phyloP scores from a whole-genome alignment of 1,140 invertebrate species.

The Trachymyrmex septentrionalis region DNA sequence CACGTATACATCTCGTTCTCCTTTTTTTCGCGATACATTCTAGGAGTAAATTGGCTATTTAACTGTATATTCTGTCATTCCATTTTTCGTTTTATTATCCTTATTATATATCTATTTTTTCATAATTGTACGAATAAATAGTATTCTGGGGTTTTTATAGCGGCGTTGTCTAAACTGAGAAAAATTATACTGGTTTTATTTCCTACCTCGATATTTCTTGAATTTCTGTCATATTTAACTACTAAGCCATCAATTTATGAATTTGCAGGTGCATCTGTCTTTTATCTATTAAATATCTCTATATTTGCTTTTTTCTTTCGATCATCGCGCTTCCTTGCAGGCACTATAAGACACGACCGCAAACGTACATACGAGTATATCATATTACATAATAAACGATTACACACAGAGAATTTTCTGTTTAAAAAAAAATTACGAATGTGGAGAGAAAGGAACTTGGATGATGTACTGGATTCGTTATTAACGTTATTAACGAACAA shows the following conservation, averaged over 20 bases:
- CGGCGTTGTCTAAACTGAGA: not conserved
- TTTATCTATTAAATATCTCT: constrained; percentile 24
- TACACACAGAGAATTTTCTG: not conserved
- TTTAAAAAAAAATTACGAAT: constrained; percentile 21
- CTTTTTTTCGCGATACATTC: not conserved
- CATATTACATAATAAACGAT: not conserved
- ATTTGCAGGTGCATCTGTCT: constrained; percentile 2
- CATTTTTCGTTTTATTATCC: not conserved
- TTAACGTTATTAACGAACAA: constrained; percentile 14
- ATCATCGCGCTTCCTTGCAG: constrained; percentile 8
- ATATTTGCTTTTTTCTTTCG: constrained; percentile 20
- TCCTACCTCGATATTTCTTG: not conserved
- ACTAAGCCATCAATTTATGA: constrained; percentile 20
- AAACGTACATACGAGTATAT: constrained; percentile 7
- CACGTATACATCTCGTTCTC: not conserved
- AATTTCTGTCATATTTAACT: not conserved
- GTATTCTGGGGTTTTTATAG: not conserved
- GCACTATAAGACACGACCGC: constrained; percentile 9
- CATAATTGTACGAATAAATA: not conserved
- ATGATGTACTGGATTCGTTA: not conserved
- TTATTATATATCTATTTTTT: not conserved
- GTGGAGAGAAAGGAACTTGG: not conserved
- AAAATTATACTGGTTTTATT: constrained; percentile 15
- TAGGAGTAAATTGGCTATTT: not conserved
- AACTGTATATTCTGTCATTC: constrained; percentile 2